These are phyloP conservation scores for Bucorvus abyssinicus DNA, from an alignment of 2,797 vertebrate genomes.

Conservation along the genomic window DNA sequence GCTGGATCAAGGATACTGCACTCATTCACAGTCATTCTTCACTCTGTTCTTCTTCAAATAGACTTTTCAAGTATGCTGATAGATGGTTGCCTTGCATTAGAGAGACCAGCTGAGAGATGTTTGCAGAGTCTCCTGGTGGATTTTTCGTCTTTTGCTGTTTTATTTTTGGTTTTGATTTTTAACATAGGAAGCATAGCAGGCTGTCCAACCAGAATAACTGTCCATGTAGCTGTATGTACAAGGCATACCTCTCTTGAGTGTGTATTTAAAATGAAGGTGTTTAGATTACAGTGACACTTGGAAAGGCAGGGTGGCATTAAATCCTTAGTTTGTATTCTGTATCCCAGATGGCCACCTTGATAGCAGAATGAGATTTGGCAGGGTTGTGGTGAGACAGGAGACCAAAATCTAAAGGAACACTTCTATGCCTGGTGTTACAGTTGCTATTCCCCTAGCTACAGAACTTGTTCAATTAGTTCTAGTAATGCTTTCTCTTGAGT, in stretches of 20 bases:
- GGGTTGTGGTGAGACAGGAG: not conserved
- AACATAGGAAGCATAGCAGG: not conserved
- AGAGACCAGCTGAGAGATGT: not conserved
- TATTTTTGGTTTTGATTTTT: not conserved
- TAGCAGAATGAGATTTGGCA: not conserved
- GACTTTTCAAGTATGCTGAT: not conserved
- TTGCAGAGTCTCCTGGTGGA: not conserved
- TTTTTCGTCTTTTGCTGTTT: not conserved
- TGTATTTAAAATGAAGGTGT: not conserved
- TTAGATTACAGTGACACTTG: not conserved
- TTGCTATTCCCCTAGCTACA: not conserved
- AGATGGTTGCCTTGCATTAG: not conserved
- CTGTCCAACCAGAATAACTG: not conserved
- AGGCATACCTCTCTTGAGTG: fast-evolving
- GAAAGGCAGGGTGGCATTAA: not conserved
- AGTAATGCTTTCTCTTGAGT: not conserved
- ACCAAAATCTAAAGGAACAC: not conserved
- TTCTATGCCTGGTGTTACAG: not conserved
- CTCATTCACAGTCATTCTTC: not conserved
- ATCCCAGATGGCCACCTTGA: not conserved
- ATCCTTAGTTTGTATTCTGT: not conserved
- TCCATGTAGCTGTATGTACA: not conserved
- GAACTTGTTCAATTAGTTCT: not conserved
- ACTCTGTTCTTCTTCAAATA: not conserved
- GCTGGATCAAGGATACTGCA: not conserved